phyloP scores from a whole-genome alignment of 2,113 vertebrate genomes.

The Propithecus coquereli region DNA sequence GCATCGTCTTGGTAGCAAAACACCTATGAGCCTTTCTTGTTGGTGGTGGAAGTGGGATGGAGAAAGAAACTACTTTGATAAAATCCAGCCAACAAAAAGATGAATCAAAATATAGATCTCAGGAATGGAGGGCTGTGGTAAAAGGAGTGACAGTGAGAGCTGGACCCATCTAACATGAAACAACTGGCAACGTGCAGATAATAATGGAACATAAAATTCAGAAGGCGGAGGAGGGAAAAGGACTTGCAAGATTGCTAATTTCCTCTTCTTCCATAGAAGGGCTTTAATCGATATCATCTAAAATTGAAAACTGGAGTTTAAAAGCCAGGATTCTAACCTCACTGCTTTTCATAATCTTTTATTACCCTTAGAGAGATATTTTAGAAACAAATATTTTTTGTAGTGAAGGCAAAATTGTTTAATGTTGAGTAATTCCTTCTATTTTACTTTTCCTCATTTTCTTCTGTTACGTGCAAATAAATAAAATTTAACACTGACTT shows the following conservation, averaged over 20 bases:
- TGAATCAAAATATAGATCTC: not conserved
- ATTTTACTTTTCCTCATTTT: not conserved
- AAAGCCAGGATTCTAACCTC: conserved; percentile 36
- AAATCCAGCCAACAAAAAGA: conserved; percentile 19
- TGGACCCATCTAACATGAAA: not conserved
- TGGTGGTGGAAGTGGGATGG: not conserved
- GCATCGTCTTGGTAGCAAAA: not conserved
- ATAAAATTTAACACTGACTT: not conserved
- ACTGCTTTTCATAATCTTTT: conserved; percentile 43
- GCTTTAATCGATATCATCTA: not conserved
- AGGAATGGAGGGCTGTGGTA: not conserved
- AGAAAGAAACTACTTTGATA: not conserved
- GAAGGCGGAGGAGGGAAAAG: not conserved
- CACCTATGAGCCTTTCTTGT: not conserved
- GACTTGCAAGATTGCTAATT: not conserved
- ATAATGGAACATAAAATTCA: not conserved
- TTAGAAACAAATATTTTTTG: conserved; percentile 34
- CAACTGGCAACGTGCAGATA: not conserved
- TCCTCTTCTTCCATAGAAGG: conserved; percentile 24
- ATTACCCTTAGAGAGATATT: not conserved
- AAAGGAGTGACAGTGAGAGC: not conserved
- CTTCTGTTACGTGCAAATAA: not conserved
- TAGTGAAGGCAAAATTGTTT: not conserved
- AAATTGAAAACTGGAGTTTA: conserved; percentile 49
- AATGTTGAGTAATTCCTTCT: not conserved